Evolutionary conservation across 2,888 invertebrate genomes (phyloP), one percentile per base, ranked within the genome.

Genomic region (Portevinia maculata): DNA sequence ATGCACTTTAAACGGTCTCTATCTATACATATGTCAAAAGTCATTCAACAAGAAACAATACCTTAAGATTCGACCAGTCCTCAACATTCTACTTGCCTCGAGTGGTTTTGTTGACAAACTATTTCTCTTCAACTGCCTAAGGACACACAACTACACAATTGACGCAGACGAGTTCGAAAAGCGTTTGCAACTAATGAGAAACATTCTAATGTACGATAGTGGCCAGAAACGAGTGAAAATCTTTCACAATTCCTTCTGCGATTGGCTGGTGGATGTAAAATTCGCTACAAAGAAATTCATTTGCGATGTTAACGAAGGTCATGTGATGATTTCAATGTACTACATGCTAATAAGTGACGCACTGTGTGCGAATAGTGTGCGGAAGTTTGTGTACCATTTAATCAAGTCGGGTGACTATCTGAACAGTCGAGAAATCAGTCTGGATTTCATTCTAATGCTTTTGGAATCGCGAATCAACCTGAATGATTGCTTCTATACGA

Each of bases 201-300:
- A 93, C 64, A 91, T 93, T 24, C 86, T 93, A 71, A 86, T 90
- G 73, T 89, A 90, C 84, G 89, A 90, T 62, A 84, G 86, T 3
- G 83, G 60, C 1, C 88, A 89, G 32, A 87, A 88, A 24, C 88
- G 89, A 2, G 79, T 91, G n/a, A 90, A 90, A 84, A 92, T 98
- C 50, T 98, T 98, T 91, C 98, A 99, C 90, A 97, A 97, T 89
- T 98, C 97, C 79, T 98, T 98, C 90, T 96, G 97, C 21, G 96
- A 96, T 88, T 99, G 99, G 99, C 91, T 99, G 85, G 91, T 97
- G 64, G 99, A 99, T 90, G 98, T 99, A n/a, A 99, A 99, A 90
- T 98, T 99, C 88, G 98, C 98, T 90, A 99, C 98, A 1, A 95
- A 97, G 86, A 96, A 97, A 86, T 99, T 97, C 90, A 92, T 98